Percentiles rank a stretch among this genome's conserved stretches.
Conservation (phyloP, 1,140 invertebrate species). For the Nilaparvata lugens region DNA sequence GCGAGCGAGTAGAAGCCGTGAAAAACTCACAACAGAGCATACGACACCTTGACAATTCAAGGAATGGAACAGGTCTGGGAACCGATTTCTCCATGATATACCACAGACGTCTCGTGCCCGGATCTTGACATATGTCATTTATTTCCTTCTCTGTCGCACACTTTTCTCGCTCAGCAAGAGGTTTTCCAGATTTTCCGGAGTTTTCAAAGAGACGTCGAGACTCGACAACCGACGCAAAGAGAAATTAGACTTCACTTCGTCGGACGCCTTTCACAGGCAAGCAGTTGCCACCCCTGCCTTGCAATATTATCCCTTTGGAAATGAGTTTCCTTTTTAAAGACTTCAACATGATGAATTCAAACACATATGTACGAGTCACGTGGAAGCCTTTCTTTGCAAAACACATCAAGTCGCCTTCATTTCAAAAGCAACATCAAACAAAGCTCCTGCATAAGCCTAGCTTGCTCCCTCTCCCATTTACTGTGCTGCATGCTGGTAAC, state of each 20-base stretch:
- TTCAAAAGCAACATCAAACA: neutral
- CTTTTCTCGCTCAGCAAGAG: neutral
- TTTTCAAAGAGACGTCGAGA: neutral
- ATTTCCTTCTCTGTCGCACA: neutral
- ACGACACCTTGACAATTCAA: neutral
- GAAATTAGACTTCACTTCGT: slow-evolving; percentile 1
- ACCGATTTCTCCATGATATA: neutral
- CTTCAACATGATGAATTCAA: neutral
- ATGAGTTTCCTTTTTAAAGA: slow-evolving; percentile 4
- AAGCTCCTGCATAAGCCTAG: neutral
- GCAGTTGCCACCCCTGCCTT: neutral
- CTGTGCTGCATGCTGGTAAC: too few species aligned
- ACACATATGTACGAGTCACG: neutral
- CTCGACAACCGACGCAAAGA: neutral
- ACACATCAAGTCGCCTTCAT: neutral
- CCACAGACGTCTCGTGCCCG: neutral
- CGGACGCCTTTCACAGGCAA: neutral
- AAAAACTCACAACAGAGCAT: neutral
- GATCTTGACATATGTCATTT: slow-evolving; percentile 3
- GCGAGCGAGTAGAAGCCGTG: too few species aligned
- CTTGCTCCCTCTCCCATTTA: too few species aligned
- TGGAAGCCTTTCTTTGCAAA: neutral
- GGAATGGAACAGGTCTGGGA: neutral
- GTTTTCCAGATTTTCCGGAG: neutral
- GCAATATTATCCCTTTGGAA: neutral